These are phyloP conservation scores for Lutjanus argentimaculatus DNA, from an alignment of 2,797 vertebrate species.

Conservation along the genomic window DNA sequence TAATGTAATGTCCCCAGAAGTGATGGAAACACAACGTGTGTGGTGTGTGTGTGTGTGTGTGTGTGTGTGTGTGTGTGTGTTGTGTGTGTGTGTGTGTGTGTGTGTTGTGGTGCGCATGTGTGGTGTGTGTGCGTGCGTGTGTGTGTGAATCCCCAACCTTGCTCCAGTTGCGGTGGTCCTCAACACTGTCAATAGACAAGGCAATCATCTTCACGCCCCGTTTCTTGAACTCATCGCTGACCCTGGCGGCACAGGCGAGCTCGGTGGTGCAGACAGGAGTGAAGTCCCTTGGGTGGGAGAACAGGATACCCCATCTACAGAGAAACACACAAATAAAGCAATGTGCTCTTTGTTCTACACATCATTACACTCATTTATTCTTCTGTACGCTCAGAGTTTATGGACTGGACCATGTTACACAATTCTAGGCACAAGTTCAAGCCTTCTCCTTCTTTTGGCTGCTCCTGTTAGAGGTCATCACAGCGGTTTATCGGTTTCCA, in stretches of 20 bases:
- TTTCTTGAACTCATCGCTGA: conserved; percentile 91
- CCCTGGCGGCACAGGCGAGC: conserved; percentile 90
- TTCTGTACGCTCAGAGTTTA: neutral
- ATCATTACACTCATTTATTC: too few relatives aligned
- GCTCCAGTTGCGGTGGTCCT: conserved; percentile 94
- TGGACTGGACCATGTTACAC: neutral
- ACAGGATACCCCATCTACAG: conserved; percentile 95
- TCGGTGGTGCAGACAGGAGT: conserved; percentile 98
- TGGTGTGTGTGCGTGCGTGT: neutral
- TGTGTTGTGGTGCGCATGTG: too few relatives aligned
- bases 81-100: neutral
- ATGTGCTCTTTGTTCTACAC: neutral
- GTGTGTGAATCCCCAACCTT: conserved; percentile 85
- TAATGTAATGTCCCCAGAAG: too few relatives aligned
- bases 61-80: neutral
- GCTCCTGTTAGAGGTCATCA: too few relatives aligned
- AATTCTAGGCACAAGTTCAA: neutral
- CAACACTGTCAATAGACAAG: conserved; percentile 93
- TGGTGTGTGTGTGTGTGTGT: neutral
- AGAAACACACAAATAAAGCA: neutral
- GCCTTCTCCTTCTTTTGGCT: too few relatives aligned
- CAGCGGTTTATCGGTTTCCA: too few relatives aligned
- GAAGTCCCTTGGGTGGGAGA: conserved; percentile 96
- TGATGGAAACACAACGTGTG: too few relatives aligned
- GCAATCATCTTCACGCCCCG: conserved; percentile 96